A percentile compares a stretch with the other conserved stretches of the same genome.
These are phyloP conservation scores for Phocoena sinus DNA, from an alignment of 2,113 vertebrate species.

Conservation along the genomic window DNA sequence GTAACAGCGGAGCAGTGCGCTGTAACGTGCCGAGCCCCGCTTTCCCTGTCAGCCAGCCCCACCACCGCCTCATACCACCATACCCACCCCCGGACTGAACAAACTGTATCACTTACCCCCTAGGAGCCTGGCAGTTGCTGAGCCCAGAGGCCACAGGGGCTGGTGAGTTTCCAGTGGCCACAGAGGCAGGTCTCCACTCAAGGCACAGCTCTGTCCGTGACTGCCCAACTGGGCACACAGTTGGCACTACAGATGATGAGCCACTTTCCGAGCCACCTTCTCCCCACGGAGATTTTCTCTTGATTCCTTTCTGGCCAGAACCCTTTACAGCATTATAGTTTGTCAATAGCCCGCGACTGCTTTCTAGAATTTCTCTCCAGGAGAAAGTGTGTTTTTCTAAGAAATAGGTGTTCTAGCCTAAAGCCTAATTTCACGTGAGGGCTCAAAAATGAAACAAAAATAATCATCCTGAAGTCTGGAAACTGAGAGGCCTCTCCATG, in stretches of 20 bases:
- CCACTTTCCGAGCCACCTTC: constrained; percentile 54
- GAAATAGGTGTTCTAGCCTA: constrained; percentile 67
- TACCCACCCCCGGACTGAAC: constrained; percentile 52
- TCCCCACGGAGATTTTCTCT: constrained; percentile 55
- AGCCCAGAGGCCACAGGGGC: constrained; percentile 41
- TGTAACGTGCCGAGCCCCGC: not conserved
- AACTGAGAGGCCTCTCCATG: constrained; percentile 30
- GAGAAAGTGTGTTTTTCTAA: constrained; percentile 69
- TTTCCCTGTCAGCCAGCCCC: not conserved
- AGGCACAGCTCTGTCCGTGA: not conserved
- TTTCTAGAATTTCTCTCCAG: constrained; percentile 76
- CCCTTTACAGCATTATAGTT: constrained; percentile 65
- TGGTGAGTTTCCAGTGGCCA: constrained; percentile 64
- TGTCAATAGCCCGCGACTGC: constrained; percentile 62
- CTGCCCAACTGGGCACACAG: constrained; percentile 6
- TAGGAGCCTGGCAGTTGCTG: constrained; percentile 55
- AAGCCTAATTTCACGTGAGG: constrained; percentile 69
- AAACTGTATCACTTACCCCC: constrained; percentile 69
- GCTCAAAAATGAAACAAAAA: constrained; percentile 71
- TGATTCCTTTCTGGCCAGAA: constrained; percentile 64
- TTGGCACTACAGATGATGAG: constrained; percentile 1
- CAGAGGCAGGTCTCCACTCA: constrained; percentile 36
- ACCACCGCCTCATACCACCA: not conserved
- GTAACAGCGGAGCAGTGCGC: constrained; percentile 43
- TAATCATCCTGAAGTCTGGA: constrained; percentile 56